phyloP scores from a whole-genome alignment of 2,888 invertebrate genomes.

The Spialia ferax region DNA sequence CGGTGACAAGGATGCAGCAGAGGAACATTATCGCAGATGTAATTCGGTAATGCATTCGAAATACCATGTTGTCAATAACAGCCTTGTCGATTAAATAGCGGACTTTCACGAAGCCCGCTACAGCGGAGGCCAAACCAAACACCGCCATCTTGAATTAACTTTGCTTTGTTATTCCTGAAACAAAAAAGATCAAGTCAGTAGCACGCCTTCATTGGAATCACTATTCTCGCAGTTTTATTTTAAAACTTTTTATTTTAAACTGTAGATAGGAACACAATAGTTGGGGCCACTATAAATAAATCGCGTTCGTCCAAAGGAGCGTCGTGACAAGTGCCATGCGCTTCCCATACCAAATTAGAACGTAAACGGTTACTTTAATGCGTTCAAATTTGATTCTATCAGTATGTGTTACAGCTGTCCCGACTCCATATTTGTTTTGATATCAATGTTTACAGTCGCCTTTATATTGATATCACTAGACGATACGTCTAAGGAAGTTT shows the following conservation, averaged over 20 bases:
- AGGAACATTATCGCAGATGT: slow-evolving; percentile 95
- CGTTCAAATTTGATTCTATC: slow-evolving; percentile 45
- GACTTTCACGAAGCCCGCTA: slow-evolving; percentile 96
- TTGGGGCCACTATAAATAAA: slow-evolving; percentile 69
- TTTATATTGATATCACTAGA: slow-evolving; percentile 52
- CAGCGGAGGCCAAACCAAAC: slow-evolving; percentile 94
- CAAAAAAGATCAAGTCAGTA: slow-evolving; percentile 36
- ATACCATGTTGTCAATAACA: slow-evolving; percentile 95
- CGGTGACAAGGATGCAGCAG: slow-evolving; percentile 95
- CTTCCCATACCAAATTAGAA: slow-evolving; percentile 74
- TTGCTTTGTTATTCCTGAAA: slow-evolving; percentile 52
- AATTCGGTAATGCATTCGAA: slow-evolving; percentile 95
- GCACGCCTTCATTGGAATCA: slow-evolving; percentile 6
- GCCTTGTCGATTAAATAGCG: slow-evolving; percentile 96
- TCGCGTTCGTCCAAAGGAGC: slow-evolving; percentile 53
- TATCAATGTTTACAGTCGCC: slow-evolving; percentile 51
- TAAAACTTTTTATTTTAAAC: slow-evolving; percentile 44
- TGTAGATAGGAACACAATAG: slow-evolving; percentile 52
- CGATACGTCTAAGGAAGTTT: slow-evolving; percentile 46
- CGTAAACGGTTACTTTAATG: slow-evolving; percentile 73
- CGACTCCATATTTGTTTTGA: slow-evolving; percentile 44
- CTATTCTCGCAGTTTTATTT: slow-evolving; percentile 30
- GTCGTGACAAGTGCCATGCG: slow-evolving; percentile 74
- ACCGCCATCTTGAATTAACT: slow-evolving; percentile 89
- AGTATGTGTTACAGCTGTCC: slow-evolving; percentile 50